Evolutionary conservation across 2,797 vertebrate species (phyloP), one percentile per base, ranked within the genome.

Genomic region (Gorsachius magnificus): DNA sequence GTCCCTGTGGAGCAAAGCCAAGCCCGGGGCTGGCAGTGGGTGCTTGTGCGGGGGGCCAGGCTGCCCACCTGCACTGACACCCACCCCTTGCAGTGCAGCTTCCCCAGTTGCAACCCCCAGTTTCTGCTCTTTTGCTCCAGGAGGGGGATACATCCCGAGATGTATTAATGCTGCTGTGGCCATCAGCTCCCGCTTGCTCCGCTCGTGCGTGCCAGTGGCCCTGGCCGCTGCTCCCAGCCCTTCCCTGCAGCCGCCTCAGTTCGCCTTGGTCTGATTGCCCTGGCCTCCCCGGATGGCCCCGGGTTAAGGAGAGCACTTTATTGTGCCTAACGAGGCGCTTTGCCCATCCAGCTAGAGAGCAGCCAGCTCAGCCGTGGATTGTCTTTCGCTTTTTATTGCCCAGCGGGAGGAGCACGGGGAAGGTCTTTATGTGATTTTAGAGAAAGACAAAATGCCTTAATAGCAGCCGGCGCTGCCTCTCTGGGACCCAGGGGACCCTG

Each of bases 401-500:
- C 93, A 87, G 90, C 83, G 41, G 87, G 90, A 91, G 93, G 65
- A 92, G 89, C 69, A 7, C 13, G 16, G 69, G 64, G 78, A 95
- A 96, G 70, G 89, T 66, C 95, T 95, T 94, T 95, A 90, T 95
- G 93, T 90, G 94, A 87, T 97, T 95, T 82, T 63, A 77, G 92
- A 95, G 95, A 72, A 89, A 97, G 95, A 97, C 93, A 89, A 96
- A 97, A 96, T 90, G 96, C 96, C 85, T 97, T 96, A 96, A 96
- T 96, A 96, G 94, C 92, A 91, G 81, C 89, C 71, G 13, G 77
- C 8, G 6, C 91, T 95, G 96, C 94, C 89, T 95, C 71, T 58
- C 84, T 4, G 91, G 93, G 72, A 83, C 90, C 90, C 87, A 22
- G 74, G 95, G 95, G 91, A 94, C 79, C 5, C 74, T 45, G 81